Evolutionary conservation across 2,888 invertebrate genomes (phyloP).

Genomic region (Seira ritae): DNA sequence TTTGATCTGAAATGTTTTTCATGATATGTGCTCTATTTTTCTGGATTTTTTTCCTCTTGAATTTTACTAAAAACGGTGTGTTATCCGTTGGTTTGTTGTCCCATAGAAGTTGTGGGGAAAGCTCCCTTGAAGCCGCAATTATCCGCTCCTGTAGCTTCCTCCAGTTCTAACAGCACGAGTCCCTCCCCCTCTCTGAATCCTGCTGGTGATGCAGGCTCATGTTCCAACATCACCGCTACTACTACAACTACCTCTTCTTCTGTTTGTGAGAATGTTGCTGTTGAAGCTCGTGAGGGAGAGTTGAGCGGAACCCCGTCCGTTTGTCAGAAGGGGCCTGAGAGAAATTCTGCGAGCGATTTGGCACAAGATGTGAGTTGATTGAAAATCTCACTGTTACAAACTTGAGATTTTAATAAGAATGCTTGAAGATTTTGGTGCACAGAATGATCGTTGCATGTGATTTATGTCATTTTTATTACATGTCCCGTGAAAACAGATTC

Average conservation of each 20-base stretch:
- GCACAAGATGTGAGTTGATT: conserved; percentile 72
- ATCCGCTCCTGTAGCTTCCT: conserved; percentile 73
- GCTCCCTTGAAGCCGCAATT: conserved; percentile 73
- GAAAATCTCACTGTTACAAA: not conserved
- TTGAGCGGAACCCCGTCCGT: conserved; percentile 3
- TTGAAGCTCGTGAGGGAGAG: conserved; percentile 6
- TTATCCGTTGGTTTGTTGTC: conserved; percentile 55
- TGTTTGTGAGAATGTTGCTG: conserved; percentile 25
- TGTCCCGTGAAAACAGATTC: not conserved
- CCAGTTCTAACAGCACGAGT: conserved; percentile 70
- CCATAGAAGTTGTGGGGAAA: conserved; percentile 70
- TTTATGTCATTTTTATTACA: not conserved
- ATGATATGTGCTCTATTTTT: not conserved
- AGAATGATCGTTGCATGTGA: not conserved
- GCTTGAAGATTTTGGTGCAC: not conserved
- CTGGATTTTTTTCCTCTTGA: conserved; percentile 27
- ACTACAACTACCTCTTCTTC: conserved; percentile 36
- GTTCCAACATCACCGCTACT: conserved; percentile 26
- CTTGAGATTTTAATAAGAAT: not conserved
- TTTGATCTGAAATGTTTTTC: not conserved
- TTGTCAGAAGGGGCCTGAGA: conserved; percentile 31
- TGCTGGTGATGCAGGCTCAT: conserved; percentile 39
- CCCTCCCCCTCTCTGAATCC: conserved; percentile 39
- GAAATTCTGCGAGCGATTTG: conserved; percentile 70
- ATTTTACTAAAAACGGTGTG: conserved; percentile 27